Conservation (phyloP, 1,140 invertebrate genomes). For the Apis cerana region DNA sequence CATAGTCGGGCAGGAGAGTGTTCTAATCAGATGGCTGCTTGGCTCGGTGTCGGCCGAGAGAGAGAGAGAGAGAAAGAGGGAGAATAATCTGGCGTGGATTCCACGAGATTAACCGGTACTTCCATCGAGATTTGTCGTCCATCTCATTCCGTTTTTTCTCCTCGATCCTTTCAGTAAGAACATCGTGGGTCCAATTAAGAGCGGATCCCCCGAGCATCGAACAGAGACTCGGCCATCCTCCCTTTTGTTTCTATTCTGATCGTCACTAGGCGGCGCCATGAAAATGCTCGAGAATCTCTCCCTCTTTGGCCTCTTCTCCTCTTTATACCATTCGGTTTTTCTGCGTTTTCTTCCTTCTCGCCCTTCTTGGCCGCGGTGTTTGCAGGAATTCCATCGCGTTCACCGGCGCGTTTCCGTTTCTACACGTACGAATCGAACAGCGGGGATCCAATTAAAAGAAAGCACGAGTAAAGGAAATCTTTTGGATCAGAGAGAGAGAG, state of each 20-base stretch:
- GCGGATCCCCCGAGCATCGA: background rate
- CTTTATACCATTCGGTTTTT: background rate
- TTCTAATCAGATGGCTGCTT: conserved; percentile 45
- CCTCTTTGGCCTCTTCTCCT: background rate
- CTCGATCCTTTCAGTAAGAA: conserved; percentile 34
- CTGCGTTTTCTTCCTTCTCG: background rate
- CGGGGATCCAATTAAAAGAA: conserved; percentile 75
- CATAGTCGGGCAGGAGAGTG: too few species aligned
- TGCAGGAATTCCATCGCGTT: conserved; percentile 59
- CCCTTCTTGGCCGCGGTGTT: background rate
- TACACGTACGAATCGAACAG: conserved; percentile 66
- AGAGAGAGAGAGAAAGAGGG: background rate
- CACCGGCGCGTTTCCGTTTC: conserved; percentile 67
- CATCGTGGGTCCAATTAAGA: conserved; percentile 38
- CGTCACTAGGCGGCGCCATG: conserved; percentile 46
- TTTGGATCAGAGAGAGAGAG: conserved; percentile 61
- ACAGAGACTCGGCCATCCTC: background rate
- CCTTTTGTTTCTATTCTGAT: conserved; percentile 53
- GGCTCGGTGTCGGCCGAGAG: conserved; percentile 3
- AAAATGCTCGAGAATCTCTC: conserved; percentile 57
- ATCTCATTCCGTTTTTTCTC: background rate
- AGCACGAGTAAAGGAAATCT: conserved; percentile 77
- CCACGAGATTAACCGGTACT: conserved; percentile 13
- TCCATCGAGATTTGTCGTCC: conserved; percentile 47
- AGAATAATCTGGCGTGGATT: conserved; percentile 15